Conservation (phyloP, 2,113 vertebrate species). For the Sorex fumeus region DNA sequence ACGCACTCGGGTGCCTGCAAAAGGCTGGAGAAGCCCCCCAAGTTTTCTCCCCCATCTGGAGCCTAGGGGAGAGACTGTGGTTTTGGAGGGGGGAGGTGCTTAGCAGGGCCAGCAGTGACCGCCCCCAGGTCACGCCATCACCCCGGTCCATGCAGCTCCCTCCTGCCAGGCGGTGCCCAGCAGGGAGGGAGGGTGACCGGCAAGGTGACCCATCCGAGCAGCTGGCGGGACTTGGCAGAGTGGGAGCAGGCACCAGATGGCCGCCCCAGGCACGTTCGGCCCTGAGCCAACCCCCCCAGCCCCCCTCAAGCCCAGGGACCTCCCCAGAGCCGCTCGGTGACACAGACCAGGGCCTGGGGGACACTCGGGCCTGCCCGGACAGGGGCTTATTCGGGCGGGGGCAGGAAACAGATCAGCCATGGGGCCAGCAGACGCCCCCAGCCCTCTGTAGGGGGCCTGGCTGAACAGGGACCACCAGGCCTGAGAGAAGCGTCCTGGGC, state of each 20-base stretch:
- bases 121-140: not conserved
- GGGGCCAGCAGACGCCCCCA: no score
- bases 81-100: not conserved
- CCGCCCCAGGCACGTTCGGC: not conserved
- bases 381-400: not conserved
- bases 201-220: conserved; percentile 84
- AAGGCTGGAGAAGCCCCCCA: no score
- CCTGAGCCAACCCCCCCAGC: not conserved
- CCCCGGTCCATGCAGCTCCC: not conserved
- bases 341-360: not conserved
- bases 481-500: no score
- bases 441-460: no score
- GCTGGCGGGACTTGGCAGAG: conserved; percentile 82
- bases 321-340: conserved; percentile 43
- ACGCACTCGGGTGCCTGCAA: no score
- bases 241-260: conserved; percentile 77
- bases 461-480: no score
- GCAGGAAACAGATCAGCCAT: no score
- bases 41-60: no score
- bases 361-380: not conserved
- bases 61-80: not conserved
- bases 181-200: conserved; percentile 26
- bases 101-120: not conserved
- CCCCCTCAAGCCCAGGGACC: not conserved
- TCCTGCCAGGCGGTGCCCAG: conserved; percentile 19